Evolutionary conservation across 2,888 invertebrate genomes (phyloP).

Genomic region (Diplolepis rosae): DNA sequence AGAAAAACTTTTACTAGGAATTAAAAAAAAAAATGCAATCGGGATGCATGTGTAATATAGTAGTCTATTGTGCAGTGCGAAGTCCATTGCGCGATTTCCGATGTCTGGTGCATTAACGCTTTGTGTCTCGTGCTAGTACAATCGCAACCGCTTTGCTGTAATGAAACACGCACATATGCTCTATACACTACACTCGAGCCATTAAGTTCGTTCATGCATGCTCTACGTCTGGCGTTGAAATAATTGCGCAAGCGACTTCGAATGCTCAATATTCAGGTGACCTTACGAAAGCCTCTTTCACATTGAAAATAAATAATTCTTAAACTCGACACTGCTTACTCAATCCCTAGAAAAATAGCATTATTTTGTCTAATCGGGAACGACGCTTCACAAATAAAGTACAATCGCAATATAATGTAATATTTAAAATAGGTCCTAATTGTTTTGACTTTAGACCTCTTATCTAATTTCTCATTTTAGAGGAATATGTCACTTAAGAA

Average conservation of each 20-base stretch:
- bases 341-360: not conserved
- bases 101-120: slow-evolving; percentile 29
- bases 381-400: no score
- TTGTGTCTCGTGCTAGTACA: slow-evolving; percentile 22
- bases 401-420: no score
- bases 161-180: slow-evolving; percentile 20
- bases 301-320: not conserved
- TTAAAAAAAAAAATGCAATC: not conserved
- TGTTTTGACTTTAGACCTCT: not conserved
- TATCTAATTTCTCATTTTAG: not conserved
- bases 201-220: slow-evolving; percentile 25
- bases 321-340: not conserved
- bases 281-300: not conserved
- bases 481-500: not conserved
- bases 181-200: slow-evolving; percentile 11
- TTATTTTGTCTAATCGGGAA: no score
- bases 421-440: no score
- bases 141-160: slow-evolving; percentile 21
- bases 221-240: slow-evolving; percentile 17
- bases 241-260: slow-evolving; percentile 26
- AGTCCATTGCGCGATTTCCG: slow-evolving; percentile 28
- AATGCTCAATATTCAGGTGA: slow-evolving; percentile 19
- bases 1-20: not conserved
- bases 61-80: slow-evolving; percentile 5
- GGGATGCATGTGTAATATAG: slow-evolving; percentile 1